These are phyloP conservation scores for Ceratosolen solmsi DNA, from an alignment of 1,140 invertebrate species.

Conservation along the genomic window DNA sequence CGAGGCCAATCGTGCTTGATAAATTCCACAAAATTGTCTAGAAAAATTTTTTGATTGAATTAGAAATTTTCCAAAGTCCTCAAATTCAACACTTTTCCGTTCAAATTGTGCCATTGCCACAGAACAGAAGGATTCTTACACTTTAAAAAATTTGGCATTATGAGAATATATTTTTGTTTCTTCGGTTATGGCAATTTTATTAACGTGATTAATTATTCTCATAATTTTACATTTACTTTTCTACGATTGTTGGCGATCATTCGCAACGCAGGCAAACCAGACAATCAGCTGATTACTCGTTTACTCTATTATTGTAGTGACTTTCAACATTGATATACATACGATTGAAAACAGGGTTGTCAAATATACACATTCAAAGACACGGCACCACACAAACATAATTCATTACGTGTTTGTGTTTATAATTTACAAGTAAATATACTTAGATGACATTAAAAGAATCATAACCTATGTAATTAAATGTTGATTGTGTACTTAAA, in stretches of 20 bases:
- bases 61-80: constrained; percentile 72
- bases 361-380: not conserved
- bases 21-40: constrained; percentile 89
- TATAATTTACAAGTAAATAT: not conserved
- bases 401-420: too few relatives aligned
- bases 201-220: not conserved
- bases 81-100: constrained; percentile 56
- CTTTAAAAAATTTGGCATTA: constrained; percentile 6
- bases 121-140: not conserved
- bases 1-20: constrained; percentile 82
- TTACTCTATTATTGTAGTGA: not conserved
- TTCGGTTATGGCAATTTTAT: not conserved
- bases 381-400: not conserved
- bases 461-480: not conserved
- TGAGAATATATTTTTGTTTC: not conserved
- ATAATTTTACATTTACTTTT: not conserved
- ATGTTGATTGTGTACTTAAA: not conserved
- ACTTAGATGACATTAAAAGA: too few relatives aligned
- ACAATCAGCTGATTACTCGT: constrained; percentile 31
- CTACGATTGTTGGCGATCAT: not conserved
- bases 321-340: too few relatives aligned
- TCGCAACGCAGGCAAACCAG: not conserved
- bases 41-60: constrained; percentile 79
- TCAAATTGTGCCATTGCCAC: constrained; percentile 46
- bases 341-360: constrained; percentile 6